Conservation (phyloP, 2,113 vertebrate species). For the Cisticola juncidis region DNA sequence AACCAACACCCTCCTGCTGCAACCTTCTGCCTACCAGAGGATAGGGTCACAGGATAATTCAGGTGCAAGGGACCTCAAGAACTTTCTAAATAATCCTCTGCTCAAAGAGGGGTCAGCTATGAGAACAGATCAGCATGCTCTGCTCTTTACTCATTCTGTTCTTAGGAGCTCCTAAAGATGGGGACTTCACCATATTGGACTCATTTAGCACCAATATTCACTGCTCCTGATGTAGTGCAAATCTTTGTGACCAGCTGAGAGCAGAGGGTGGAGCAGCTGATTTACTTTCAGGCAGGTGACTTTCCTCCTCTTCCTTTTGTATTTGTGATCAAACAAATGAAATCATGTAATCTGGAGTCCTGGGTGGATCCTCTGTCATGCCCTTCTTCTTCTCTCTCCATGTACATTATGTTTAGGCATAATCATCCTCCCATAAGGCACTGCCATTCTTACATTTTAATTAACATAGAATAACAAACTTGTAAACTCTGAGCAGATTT, state of each 20-base stretch:
- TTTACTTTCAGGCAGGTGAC: not conserved
- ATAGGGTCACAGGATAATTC: too few species aligned
- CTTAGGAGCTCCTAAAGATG: rapidly evolving
- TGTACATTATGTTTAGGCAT: not conserved
- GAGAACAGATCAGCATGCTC: not conserved
- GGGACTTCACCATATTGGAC: not conserved
- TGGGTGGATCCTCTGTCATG: not conserved
- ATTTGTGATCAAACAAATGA: not conserved
- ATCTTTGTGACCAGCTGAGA: too few species aligned
- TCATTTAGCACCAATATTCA: not conserved
- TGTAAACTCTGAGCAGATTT: slow-evolving; percentile 62
- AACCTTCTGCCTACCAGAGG: not conserved
- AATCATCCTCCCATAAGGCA: not conserved
- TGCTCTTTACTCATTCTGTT: not conserved
- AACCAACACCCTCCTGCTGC: not conserved
- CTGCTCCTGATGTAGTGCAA: not conserved
- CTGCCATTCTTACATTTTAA: slow-evolving; percentile 40
- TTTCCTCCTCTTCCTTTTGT: not conserved
- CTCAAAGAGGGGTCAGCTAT: not conserved
- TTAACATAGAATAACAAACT: slow-evolving; percentile 56
- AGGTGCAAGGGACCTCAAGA: not conserved
- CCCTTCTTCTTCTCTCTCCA: not conserved
- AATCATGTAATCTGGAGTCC: not conserved
- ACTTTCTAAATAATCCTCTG: not conserved
- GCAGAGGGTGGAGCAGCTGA: not conserved